Percentiles rank a stretch among this genome's conserved stretches.
Evolutionary conservation across 2,888 invertebrate genomes (phyloP).

Genomic region (Rapana venosa): DNA sequence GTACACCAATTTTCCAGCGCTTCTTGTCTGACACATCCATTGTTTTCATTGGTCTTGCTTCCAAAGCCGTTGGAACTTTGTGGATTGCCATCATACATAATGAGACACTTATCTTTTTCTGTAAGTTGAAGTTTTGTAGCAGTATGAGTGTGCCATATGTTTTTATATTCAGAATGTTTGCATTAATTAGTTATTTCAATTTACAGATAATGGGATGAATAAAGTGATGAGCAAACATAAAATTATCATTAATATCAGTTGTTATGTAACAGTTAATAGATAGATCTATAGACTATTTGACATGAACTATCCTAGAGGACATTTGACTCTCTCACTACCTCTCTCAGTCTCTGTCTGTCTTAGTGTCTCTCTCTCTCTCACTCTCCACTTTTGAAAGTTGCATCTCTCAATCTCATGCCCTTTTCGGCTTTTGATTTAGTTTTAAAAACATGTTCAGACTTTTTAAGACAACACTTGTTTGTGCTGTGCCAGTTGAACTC

Average conservation of each 20-base stretch:
- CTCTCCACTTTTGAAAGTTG: no score
- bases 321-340: neutral
- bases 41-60: constrained; percentile 71
- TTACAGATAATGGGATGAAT: no score
- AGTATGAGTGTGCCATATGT: no score
- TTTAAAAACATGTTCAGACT: neutral
- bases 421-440: neutral
- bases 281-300: no score
- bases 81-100: constrained; percentile 74
- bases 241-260: no score
- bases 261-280: no score
- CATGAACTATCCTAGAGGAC: no score
- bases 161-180: no score
- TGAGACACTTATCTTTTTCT: constrained; percentile 71
- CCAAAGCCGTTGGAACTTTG: constrained; percentile 75
- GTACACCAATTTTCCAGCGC: constrained; percentile 66
- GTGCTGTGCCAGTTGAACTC: no score
- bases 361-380: neutral
- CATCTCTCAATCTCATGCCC: neutral
- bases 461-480: no score
- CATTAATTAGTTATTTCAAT: no score
- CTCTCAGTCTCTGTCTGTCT: neutral
- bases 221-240: no score
- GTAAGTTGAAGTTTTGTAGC: constrained; percentile 61
- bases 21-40: constrained; percentile 70